Evolutionary conservation across 2,888 invertebrate species (phyloP).

Genomic region (Prosopocoilus inquinatus): DNA sequence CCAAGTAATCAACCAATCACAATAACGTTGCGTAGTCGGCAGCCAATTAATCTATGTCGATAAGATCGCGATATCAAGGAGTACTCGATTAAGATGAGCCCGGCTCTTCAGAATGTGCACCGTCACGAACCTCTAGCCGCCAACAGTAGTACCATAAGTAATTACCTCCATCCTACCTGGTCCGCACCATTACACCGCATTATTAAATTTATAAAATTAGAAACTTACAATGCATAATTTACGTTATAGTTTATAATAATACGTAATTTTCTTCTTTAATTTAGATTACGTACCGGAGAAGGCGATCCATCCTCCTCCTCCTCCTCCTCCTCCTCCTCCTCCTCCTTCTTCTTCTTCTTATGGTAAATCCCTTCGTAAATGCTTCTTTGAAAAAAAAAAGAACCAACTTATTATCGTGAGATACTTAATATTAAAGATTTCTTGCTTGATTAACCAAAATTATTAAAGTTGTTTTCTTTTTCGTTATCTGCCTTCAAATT

Average conservation of each 20-base stretch:
- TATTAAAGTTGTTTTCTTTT: too few species aligned
- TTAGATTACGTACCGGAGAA: slow-evolving; percentile 3
- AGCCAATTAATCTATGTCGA: slow-evolving; percentile 48
- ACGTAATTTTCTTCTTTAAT: slow-evolving; percentile 16
- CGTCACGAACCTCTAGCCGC: slow-evolving; percentile 43
- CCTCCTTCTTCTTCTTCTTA: too few species aligned
- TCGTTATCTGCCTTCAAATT: too few species aligned
- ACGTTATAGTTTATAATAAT: slow-evolving; percentile 17
- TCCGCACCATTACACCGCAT: slow-evolving; percentile 13
- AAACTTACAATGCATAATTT: slow-evolving; percentile 13
- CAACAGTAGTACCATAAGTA: slow-evolving; percentile 43
- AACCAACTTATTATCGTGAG: too few species aligned
- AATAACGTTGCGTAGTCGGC: slow-evolving; percentile 44
- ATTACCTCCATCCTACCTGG: slow-evolving; percentile 19
- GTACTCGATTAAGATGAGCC: slow-evolving; percentile 48
- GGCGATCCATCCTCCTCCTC: too few species aligned
- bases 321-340: too few species aligned
- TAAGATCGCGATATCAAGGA: slow-evolving; percentile 32
- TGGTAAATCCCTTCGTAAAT: too few species aligned
- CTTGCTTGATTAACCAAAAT: too few species aligned
- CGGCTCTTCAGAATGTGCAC: slow-evolving; percentile 38
- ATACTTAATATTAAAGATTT: too few species aligned
- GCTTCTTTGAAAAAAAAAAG: too few species aligned
- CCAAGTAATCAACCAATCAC: slow-evolving; percentile 44
- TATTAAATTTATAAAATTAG: slow-evolving; percentile 22